These are phyloP conservation scores for Trachurus trachurus DNA, from an alignment of 2,797 vertebrate species.

Conservation along the genomic window DNA sequence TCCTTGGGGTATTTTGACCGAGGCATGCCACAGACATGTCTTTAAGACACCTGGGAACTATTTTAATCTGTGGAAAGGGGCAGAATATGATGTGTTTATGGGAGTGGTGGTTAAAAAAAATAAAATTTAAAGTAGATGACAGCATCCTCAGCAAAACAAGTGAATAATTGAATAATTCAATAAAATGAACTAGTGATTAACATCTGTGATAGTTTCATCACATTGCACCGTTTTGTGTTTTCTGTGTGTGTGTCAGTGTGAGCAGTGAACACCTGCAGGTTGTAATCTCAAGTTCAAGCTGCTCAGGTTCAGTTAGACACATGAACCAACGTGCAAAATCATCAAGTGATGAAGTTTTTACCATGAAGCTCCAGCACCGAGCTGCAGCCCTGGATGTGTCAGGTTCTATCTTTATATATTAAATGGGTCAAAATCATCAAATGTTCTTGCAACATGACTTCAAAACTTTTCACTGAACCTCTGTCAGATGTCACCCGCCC, in stretches of 20 bases:
- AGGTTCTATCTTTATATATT: background rate
- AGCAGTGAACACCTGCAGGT: background rate
- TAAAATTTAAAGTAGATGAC: background rate
- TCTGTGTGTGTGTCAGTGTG: too few species aligned
- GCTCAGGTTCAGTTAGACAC: too few species aligned
- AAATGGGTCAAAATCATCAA: slow-evolving; percentile 11
- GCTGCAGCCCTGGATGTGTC: fast-evolving
- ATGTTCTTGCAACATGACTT: slow-evolving; percentile 10
- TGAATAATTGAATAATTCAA: background rate
- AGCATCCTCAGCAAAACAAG: background rate
- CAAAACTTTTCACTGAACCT: slow-evolving; percentile 32
- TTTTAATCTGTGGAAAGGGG: too few species aligned
- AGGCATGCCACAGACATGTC: too few species aligned
- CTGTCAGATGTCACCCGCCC: slow-evolving; percentile 22
- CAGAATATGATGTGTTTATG: too few species aligned
- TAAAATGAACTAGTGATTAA: background rate
- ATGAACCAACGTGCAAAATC: background rate
- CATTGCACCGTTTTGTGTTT: background rate
- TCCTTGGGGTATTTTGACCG: too few species aligned
- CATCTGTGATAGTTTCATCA: background rate
- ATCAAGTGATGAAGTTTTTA: background rate
- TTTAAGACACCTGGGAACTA: too few species aligned
- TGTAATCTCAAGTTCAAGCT: background rate
- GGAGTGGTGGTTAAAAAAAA: background rate
- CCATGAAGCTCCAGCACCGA: background rate